phyloP scores from a whole-genome alignment of 2,797 vertebrate species.

The Xyrichtys novacula region DNA sequence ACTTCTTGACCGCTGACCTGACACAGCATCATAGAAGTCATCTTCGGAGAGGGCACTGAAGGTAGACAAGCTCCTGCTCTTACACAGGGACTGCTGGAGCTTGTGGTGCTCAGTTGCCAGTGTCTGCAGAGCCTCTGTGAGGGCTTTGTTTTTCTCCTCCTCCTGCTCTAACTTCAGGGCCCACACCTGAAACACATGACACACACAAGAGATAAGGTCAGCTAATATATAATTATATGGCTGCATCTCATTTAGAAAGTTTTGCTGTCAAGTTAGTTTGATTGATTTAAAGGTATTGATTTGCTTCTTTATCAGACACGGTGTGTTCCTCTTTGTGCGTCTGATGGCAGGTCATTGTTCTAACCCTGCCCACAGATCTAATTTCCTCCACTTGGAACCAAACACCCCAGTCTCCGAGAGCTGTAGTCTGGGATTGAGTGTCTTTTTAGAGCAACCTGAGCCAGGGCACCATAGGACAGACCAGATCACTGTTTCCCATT shows the following conservation, averaged over 20 bases:
- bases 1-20: conserved; percentile 84
- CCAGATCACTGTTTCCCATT: conserved; percentile 67
- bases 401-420: conserved; percentile 74
- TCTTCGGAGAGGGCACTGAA: conserved; percentile 88
- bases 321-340: conserved; percentile 35
- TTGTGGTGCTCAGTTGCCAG: conserved; percentile 90
- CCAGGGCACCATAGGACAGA: conserved; percentile 49
- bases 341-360: conserved; percentile 64
- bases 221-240: not conserved
- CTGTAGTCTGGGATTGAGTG: conserved; percentile 67
- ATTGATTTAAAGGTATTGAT: conserved; percentile 29
- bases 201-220: conserved; percentile 6
- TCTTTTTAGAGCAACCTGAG: conserved; percentile 77
- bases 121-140: conserved; percentile 92
- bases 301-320: conserved; percentile 15
- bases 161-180: conserved; percentile 93
- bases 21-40: conserved; percentile 94
- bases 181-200: conserved; percentile 85
- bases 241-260: no score
- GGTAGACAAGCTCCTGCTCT: conserved; percentile 81
- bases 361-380: conserved; percentile 62
- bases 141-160: conserved; percentile 93
- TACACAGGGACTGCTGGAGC: conserved; percentile 88
- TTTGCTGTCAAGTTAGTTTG: conserved; percentile 8
- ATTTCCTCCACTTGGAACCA: conserved; percentile 75